Conservation (phyloP, 1,140 invertebrate genomes). For the Drosophila jambulina region DNA sequence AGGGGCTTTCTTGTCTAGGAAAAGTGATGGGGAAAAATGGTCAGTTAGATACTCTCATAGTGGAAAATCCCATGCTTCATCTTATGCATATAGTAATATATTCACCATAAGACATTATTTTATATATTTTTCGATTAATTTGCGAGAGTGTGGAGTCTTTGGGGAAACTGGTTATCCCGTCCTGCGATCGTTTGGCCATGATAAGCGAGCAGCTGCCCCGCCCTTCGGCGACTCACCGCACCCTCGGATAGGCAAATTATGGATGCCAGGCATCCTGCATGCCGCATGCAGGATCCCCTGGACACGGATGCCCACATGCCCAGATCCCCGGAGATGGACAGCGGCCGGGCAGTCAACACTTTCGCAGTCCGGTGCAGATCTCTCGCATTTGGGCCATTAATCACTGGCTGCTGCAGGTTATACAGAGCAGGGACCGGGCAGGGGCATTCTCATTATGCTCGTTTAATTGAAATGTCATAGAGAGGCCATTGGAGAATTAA, state of each 20-base stretch:
- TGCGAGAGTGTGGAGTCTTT: neutral
- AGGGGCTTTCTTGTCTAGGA: no score
- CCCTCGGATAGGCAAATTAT: constrained; percentile 41
- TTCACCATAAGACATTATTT: neutral
- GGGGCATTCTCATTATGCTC: constrained; percentile 43
- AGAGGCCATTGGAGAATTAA: constrained; percentile 55
- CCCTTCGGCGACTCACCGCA: constrained; percentile 2
- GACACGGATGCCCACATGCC: neutral
- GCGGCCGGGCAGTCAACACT: constrained; percentile 55
- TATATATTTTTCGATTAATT: neutral
- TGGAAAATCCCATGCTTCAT: neutral
- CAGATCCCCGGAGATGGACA: constrained; percentile 36
- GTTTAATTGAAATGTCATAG: constrained; percentile 65
- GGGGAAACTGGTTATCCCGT: constrained; percentile 32
- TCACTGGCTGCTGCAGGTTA: constrained; percentile 32
- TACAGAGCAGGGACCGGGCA: neutral
- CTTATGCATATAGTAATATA: neutral
- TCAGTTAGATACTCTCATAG: neutral
- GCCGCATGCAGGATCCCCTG: neutral
- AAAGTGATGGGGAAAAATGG: no score
- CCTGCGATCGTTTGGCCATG: constrained; percentile 17
- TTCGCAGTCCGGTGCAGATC: constrained; percentile 46
- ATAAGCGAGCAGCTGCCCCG: constrained; percentile 37
- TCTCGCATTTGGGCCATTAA: constrained; percentile 62
- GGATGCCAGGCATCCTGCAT: constrained; percentile 17